phyloP scores from a whole-genome alignment of 2,888 invertebrate genomes.

The Platycheirus rosarum region DNA sequence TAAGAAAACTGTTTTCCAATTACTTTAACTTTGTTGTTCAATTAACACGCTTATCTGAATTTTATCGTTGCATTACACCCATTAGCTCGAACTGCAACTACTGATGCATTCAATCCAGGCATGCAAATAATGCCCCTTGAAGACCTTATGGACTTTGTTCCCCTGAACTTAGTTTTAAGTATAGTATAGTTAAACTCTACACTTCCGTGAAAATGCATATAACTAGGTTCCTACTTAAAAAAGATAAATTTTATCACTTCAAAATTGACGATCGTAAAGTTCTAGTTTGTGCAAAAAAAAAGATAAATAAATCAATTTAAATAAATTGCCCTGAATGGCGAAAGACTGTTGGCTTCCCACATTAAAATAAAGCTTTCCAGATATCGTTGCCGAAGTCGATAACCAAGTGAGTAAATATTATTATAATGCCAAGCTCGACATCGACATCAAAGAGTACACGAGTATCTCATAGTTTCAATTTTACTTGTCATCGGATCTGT shows the following conservation, averaged over 20 bases:
- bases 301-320: not conserved
- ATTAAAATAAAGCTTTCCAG: not conserved
- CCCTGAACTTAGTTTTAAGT: not conserved
- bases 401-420: not conserved
- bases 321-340: not conserved
- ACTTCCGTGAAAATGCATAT: constrained; percentile 1
- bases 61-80: not conserved
- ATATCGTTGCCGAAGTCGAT: not conserved
- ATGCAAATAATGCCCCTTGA: not conserved
- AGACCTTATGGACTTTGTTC: constrained; percentile 4
- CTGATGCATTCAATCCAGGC: not conserved
- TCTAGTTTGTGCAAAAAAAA: not conserved
- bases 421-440: constrained; percentile 2
- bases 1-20: not conserved
- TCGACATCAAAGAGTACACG: too few relatives aligned
- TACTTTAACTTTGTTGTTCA: not conserved
- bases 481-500: constrained; percentile 29
- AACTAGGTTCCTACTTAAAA: not conserved
- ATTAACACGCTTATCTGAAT: too few relatives aligned
- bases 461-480: constrained; percentile 20
- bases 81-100: not conserved
- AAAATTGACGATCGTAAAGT: not conserved
- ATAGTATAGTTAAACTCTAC: not conserved
- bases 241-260: not conserved
- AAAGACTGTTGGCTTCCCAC: not conserved